A percentile compares a stretch with the other conserved stretches of the same genome.
Conservation (phyloP, 2,113 vertebrate species). For the Eretmochelys imbricata region DNA sequence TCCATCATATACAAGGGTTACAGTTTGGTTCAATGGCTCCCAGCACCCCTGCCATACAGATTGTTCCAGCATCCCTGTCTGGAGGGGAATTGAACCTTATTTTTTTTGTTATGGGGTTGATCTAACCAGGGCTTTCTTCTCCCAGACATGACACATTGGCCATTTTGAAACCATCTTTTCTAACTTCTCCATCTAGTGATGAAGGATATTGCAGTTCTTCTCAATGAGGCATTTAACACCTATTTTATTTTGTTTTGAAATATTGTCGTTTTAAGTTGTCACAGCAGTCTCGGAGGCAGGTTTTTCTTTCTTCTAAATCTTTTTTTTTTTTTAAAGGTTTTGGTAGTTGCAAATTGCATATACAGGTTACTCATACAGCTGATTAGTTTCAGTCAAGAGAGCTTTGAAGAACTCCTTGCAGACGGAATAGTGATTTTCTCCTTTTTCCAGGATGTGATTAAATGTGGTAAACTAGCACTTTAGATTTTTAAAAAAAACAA, state of each 20-base stretch:
- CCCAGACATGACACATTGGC: background rate
- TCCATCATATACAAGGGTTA: too few species aligned
- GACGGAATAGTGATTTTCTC: background rate
- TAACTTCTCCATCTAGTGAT: background rate
- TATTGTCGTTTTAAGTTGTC: background rate
- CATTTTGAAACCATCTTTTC: background rate
- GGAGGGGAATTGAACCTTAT: accelerated
- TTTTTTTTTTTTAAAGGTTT: background rate
- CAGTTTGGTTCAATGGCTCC: too few species aligned
- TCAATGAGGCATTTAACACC: background rate
- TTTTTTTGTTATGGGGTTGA: background rate
- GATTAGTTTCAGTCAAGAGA: background rate
- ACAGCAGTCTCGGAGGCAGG: background rate
- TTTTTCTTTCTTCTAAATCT: background rate
- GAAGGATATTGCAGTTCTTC: background rate
- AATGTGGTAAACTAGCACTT: background rate
- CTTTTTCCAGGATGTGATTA: background rate
- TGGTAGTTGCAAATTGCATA: background rate
- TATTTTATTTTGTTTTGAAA: background rate
- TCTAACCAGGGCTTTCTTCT: background rate
- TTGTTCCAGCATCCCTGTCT: background rate
- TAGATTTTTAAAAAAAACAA: background rate
- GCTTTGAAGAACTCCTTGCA: background rate
- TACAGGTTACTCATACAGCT: background rate
- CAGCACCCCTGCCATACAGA: too few species aligned